Conservation (phyloP, 2,113 vertebrate species). For the Corythaeola cristata region DNA sequence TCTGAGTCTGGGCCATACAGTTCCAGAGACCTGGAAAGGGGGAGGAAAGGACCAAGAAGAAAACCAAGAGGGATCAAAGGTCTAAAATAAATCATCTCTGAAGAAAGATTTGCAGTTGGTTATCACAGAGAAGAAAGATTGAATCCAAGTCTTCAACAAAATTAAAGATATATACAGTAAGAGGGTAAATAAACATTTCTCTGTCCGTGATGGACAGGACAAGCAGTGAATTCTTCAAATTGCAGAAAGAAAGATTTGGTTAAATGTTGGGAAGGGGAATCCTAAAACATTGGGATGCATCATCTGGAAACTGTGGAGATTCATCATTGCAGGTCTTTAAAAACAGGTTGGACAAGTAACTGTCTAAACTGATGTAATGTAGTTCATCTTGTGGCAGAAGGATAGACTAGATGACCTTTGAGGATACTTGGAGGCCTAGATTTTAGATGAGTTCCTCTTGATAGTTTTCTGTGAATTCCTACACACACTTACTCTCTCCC, state of each 20-base stretch:
- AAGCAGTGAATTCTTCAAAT: not conserved
- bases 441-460: not conserved
- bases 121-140: not conserved
- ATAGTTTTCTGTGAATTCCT: not conserved
- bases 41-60: not conserved
- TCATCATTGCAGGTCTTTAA: not conserved
- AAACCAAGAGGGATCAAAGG: not conserved
- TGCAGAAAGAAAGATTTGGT: not conserved
- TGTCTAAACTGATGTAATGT: not conserved
- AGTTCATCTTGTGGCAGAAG: not conserved
- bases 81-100: not conserved
- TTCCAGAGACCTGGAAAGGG: not conserved
- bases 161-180: not conserved
- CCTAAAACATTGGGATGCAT: not conserved
- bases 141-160: not conserved
- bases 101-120: not conserved
- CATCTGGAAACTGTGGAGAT: not conserved
- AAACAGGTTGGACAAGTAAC: not conserved
- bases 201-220: not conserved
- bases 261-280: not conserved
- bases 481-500: too few species aligned
- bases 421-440: not conserved
- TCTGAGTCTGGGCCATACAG: not conserved
- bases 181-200: not conserved
- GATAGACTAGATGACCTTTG: not conserved